phyloP scores from a whole-genome alignment of 2,888 invertebrate genomes.

The Eupithecia insigniata region DNA sequence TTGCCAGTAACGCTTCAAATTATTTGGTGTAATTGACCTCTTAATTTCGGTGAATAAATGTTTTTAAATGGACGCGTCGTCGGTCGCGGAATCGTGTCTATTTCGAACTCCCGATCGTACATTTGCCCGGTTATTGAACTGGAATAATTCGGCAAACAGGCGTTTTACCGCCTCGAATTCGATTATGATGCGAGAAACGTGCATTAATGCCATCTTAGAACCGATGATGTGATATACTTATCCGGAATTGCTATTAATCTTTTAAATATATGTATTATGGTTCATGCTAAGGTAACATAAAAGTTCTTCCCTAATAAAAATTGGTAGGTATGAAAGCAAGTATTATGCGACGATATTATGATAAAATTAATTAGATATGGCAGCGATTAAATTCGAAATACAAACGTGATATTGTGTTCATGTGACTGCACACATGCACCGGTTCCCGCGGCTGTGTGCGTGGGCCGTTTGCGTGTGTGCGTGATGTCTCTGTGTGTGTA shows the following conservation, averaged over 20 bases:
- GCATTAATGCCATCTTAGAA: slow-evolving; percentile 45
- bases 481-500: slow-evolving; percentile 75
- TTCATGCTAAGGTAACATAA: not conserved
- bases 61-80: slow-evolving; percentile 55
- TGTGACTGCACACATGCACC: slow-evolving; percentile 75
- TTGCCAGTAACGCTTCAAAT: slow-evolving; percentile 15
- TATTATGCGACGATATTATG: slow-evolving; percentile 58
- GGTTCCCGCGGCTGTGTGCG: slow-evolving; percentile 65
- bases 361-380: slow-evolving; percentile 62
- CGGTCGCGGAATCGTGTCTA: slow-evolving; percentile 66
- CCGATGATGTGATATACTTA: slow-evolving; percentile 15
- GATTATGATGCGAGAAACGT: slow-evolving; percentile 53
- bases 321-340: not conserved
- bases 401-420: slow-evolving; percentile 72
- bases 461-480: slow-evolving; percentile 67
- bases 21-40: slow-evolving; percentile 28
- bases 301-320: slow-evolving; percentile 3
- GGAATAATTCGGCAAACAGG: slow-evolving; percentile 83
- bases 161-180: slow-evolving; percentile 78
- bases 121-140: slow-evolving; percentile 82
- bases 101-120: slow-evolving; percentile 78
- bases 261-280: not conserved
- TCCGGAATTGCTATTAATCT: not conserved
- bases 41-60: slow-evolving; percentile 37
- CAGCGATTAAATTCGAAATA: slow-evolving; percentile 70